Percentiles rank a stretch among this genome's conserved stretches.
Conservation (phyloP, 2,113 vertebrate genomes). For the Tetraodon nigroviridis region DNA sequence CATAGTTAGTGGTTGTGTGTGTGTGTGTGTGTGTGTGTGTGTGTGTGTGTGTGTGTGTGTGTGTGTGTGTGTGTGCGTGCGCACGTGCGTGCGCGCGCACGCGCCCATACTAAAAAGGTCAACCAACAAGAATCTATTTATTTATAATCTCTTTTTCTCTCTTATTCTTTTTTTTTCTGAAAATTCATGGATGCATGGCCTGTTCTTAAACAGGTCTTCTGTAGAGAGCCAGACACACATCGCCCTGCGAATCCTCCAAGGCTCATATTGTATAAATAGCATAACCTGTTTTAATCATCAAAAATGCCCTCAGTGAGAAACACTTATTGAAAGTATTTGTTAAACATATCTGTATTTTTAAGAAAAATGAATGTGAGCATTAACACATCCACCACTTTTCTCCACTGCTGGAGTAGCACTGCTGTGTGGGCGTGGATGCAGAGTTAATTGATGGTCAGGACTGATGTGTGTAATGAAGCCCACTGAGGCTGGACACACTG, state of each 20-base stretch:
- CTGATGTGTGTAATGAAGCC: slow-evolving; percentile 66
- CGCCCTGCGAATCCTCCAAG: slow-evolving; percentile 28
- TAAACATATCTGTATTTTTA: too few relatives aligned
- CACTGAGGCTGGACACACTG: slow-evolving; percentile 46
- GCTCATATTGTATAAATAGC: slow-evolving; percentile 26
- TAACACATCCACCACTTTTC: too few relatives aligned
- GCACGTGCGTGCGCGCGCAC: too few relatives aligned
- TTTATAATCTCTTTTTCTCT: slow-evolving; percentile 30
- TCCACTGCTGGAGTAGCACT: too few relatives aligned
- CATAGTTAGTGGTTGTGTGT: slow-evolving; percentile 53
- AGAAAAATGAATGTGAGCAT: too few relatives aligned
- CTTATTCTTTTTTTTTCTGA: slow-evolving; percentile 26
- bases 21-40: slow-evolving; percentile 3
- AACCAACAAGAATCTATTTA: slow-evolving; percentile 68
- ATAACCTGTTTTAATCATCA: slow-evolving; percentile 46
- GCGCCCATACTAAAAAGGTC: slow-evolving; percentile 68
- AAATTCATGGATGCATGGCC: slow-evolving; percentile 12
- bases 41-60: background rate
- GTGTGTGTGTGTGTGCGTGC: background rate
- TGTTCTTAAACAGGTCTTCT: slow-evolving; percentile 22
- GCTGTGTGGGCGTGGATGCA: slow-evolving; percentile 18
- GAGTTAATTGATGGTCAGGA: slow-evolving; percentile 59
- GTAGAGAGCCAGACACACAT: background rate
- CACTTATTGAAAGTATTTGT: slow-evolving; percentile 47
- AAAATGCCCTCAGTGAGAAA: slow-evolving; percentile 46